A percentile compares a stretch with the other conserved stretches of the same genome.
Conservation (phyloP, 2,113 vertebrate species). For the Kobus ellipsiprymnus region DNA sequence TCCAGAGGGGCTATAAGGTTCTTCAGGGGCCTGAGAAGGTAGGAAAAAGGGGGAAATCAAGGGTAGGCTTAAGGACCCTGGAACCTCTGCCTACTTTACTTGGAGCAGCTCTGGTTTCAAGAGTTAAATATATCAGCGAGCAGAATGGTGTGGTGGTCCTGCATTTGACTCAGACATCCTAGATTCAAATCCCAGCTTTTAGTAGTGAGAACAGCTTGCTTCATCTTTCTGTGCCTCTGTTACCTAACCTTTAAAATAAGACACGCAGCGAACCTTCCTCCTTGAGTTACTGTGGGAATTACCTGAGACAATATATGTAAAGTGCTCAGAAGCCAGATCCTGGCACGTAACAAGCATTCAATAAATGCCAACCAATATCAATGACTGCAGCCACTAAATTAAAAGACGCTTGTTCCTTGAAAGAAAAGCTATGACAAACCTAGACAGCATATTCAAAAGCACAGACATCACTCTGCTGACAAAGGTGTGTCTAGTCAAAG, state of each 20-base stretch:
- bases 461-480: background rate
- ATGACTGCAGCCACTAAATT: background rate
- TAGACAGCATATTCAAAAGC: background rate
- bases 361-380: background rate
- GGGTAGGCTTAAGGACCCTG: background rate
- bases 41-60: background rate
- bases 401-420: background rate
- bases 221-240: background rate
- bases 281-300: background rate
- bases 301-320: background rate
- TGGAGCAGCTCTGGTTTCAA: background rate
- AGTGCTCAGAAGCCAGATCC: background rate
- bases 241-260: background rate
- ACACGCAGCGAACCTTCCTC: background rate
- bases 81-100: background rate
- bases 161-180: background rate
- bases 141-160: background rate
- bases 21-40: background rate
- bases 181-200: background rate
- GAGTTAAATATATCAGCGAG: background rate
- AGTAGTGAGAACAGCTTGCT: background rate
- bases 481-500: background rate
- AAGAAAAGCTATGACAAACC: background rate
- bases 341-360: background rate
- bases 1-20: background rate